Evolutionary conservation across 1,140 invertebrate species (phyloP).

Genomic region (Trinorchestia longiramus): DNA sequence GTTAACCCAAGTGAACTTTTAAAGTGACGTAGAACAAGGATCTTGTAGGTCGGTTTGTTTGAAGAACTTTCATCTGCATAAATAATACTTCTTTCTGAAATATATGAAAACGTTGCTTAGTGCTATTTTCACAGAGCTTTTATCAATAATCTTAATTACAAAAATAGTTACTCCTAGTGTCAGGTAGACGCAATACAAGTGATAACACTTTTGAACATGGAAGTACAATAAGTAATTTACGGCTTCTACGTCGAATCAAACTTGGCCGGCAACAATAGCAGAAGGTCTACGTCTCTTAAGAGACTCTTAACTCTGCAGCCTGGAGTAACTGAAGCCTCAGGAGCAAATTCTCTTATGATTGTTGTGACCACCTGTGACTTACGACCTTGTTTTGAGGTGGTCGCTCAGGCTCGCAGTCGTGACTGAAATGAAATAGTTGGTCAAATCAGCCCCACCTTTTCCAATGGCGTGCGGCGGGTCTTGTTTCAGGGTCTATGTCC

Average conservation of each 20-base stretch:
- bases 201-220: background rate
- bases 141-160: background rate
- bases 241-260: background rate
- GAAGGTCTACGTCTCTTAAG: background rate
- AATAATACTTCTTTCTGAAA: too few relatives aligned
- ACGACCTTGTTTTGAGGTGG: background rate
- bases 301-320: background rate
- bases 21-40: too few relatives aligned
- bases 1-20: too few relatives aligned
- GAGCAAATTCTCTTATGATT: slow-evolving; percentile 1
- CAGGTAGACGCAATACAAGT: background rate
- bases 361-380: background rate
- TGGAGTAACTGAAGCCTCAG: background rate
- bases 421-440: background rate
- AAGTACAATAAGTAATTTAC: background rate
- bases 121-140: background rate
- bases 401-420: background rate
- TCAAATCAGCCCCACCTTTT: background rate
- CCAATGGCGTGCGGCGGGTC: background rate
- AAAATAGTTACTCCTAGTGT: background rate
- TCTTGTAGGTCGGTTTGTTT: too few relatives aligned
- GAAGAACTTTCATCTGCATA: too few relatives aligned
- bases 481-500: background rate
- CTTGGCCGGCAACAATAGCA: background rate
- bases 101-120: background rate